Evolutionary conservation across 2,888 invertebrate species (phyloP), one percentile per base, ranked within the genome.

Genomic region (Brachyptera risi): DNA sequence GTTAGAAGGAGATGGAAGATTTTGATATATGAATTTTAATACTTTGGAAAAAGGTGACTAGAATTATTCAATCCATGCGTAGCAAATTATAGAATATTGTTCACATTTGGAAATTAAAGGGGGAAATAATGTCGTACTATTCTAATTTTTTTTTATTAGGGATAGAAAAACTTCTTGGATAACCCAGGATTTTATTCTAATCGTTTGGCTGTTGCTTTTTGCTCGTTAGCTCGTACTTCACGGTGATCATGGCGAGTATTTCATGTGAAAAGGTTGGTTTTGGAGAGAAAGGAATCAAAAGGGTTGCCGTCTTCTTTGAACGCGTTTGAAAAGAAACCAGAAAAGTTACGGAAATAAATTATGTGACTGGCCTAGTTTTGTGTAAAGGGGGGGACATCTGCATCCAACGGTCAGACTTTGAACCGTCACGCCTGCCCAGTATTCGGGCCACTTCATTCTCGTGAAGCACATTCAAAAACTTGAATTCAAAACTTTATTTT

Each of bases 11-110:
- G n/a, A n/a, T n/a, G n/a, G n/a, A n/a, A n/a, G n/a, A n/a, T n/a
- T n/a, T n/a, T n/a, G n/a, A n/a, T n/a, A n/a, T 37, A 54, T 54
- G 54, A 54, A 54, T 54, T 54, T 35, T 37, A n/a, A 44, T 54
- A 19, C 21, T 7, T 19, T 17, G 7, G 54, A 54, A 37, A 51
- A 54, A 47, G 35, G 35, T 37, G 35, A 13, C 5, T 47, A 11
- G 37, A 4, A 44, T 54, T 37, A 37, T 54, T 35, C 35, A 37
- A 37, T 9, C 37, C 35, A 27, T 54, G 21, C 54, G 54, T 54
- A 54, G 54, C 54, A 54, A 54, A 54, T 54, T 54, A 54, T 38
- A 23, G 19, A n/a, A 19, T 37, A 54, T 54, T 54, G 54, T 54
- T 31, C 54, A 19, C 37, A 24, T 35, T 13, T 1, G 9, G n/a